Evolutionary conservation across 2,888 invertebrate genomes (phyloP).

Genomic region (Nemoura dubitans): DNA sequence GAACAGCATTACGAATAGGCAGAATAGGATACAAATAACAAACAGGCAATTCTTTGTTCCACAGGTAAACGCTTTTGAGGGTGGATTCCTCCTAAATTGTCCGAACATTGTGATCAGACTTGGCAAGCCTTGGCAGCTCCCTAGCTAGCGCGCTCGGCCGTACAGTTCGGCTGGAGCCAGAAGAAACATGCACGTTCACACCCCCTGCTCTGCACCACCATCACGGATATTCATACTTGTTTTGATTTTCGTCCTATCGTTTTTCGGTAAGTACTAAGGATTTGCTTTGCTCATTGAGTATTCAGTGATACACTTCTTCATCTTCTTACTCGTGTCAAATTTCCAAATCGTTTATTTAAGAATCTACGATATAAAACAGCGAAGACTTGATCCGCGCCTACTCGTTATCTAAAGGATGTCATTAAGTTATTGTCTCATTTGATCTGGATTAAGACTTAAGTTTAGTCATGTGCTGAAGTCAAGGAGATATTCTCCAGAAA

Average conservation of each 20-base stretch:
- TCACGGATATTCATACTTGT: constrained; percentile 32
- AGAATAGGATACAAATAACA: background rate
- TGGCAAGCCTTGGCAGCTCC: background rate
- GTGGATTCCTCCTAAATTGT: background rate
- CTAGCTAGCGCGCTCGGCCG: background rate
- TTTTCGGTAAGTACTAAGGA: constrained; percentile 21
- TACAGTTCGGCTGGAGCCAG: background rate
- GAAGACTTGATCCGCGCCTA: background rate
- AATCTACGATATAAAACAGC: background rate
- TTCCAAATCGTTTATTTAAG: no score
- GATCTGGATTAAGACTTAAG: background rate
- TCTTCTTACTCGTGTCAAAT: no score
- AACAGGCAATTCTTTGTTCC: background rate
- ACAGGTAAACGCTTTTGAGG: background rate
- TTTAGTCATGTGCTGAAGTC: background rate
- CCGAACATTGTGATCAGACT: background rate
- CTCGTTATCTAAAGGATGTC: background rate
- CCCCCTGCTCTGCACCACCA: background rate
- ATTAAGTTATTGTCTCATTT: constrained; percentile 4
- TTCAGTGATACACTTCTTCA: no score
- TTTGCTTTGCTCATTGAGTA: no score
- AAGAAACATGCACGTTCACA: background rate
- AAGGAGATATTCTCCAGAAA: background rate
- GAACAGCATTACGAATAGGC: no score
- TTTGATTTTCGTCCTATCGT: constrained; percentile 26